Evolutionary conservation across 1,140 invertebrate species (phyloP).

Genomic region (Steinernema khuongi): DNA sequence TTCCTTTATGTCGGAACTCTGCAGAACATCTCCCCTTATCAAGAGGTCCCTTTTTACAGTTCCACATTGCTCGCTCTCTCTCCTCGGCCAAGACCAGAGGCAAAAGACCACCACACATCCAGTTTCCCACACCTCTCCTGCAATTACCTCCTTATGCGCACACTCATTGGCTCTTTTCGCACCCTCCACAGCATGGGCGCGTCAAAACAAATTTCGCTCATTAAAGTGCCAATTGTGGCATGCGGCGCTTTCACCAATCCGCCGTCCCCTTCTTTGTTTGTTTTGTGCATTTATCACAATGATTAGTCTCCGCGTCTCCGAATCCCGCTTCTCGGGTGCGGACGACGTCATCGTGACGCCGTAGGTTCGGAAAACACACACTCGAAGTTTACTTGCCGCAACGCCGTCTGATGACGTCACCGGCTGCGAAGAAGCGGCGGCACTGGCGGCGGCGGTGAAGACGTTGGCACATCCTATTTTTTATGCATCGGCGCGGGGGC

Average conservation of each 20-base stretch:
- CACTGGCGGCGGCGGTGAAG: neutral
- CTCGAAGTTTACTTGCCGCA: neutral
- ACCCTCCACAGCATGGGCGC: too few relatives aligned
- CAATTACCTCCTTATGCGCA: neutral
- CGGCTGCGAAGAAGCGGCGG: neutral
- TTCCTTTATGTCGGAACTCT: too few relatives aligned
- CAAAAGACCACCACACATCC: too few relatives aligned
- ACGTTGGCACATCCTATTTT: constrained; percentile 13
- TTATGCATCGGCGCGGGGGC: constrained; percentile 6
- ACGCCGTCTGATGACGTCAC: constrained; percentile 1
- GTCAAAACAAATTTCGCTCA: too few relatives aligned
- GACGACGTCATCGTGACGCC: neutral
- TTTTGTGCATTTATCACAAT: neutral
- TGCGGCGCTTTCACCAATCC: neutral
- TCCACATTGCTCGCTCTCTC: too few relatives aligned
- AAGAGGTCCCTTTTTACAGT: too few relatives aligned
- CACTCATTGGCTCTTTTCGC: too few relatives aligned
- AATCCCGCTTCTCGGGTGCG: neutral
- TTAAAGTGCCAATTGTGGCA: neutral
- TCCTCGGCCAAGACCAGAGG: too few relatives aligned
- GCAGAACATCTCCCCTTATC: too few relatives aligned
- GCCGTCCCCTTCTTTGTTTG: neutral
- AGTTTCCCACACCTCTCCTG: neutral
- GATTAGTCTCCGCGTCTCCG: neutral
- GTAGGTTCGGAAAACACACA: neutral